Base-by-base conservation (phyloP, 2,888 invertebrate genomes). In the Bellardia pandia region DNA sequence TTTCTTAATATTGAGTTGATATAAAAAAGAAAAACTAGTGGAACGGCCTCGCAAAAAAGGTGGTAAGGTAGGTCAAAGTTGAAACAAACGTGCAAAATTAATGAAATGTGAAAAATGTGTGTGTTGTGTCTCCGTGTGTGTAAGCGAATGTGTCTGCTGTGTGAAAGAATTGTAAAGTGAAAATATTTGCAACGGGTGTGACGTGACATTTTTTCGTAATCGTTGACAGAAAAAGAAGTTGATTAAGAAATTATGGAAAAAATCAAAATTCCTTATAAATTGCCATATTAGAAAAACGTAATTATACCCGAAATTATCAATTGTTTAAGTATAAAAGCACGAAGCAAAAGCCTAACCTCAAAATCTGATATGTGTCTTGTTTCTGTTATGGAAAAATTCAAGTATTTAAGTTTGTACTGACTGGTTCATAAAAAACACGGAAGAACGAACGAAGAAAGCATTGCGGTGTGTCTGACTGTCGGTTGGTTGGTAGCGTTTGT, bases 1-100 rank as follows among this genome's bases (percentile, higher is more conserved):
- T 84, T 81, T 53, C 71, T 62, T 60, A 51, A 62, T 58, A 79
- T 71, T 78, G 3, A 83, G 42, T 69, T 75, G n/a, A 53, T 64
- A 56, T 37, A 45, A n/a, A 58, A 51, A 75, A 74, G 80, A 85
- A 88, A 85, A 88, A 75, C 82, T 87, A 85, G 88, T 78, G 71
- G 45, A 77, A 91, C 90, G 90, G 89, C 90, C 90, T 90, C 90
- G 90, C 91, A 92, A 91, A 91, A 81, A 81, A 72, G 80, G 89
- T 89, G 89, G 91, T 92, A 92, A 92, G 93, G 93, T 93, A 93
- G 93, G 93, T 93, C 93, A 92, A 93, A 92, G 92, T 91, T 89
- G 89, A 89, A 90, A 88, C 90, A 88, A 90, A 88, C 90, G 88
- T 90, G 90, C 86, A 87, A 88, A 88, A 85, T 74, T 23, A 80